These are phyloP conservation scores for Hydractinia symbiolongicarpus DNA, from an alignment of 30 jellyfish, hydroid and myxozoan species.

Conservation along the genomic window DNA sequence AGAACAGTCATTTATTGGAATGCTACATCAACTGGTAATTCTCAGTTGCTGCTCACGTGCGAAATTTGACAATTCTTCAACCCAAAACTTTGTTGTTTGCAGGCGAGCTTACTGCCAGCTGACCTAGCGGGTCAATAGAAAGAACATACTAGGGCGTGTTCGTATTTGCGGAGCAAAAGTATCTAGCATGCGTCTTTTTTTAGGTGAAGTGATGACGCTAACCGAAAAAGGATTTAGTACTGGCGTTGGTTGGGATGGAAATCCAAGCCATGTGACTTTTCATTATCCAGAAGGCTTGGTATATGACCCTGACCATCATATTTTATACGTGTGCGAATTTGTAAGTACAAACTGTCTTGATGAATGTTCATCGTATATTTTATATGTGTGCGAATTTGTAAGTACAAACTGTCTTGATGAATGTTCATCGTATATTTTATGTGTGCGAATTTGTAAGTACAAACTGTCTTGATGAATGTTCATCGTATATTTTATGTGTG, in stretches of 20 bases:
- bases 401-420: neutral
- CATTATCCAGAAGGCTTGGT: constrained; percentile 38
- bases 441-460: neutral
- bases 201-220: constrained; percentile 34
- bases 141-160: too few species aligned
- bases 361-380: neutral
- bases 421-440: neutral
- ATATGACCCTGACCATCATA: constrained; percentile 29
- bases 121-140: too few species aligned
- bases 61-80: too few species aligned
- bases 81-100: too few species aligned
- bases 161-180: too few species aligned
- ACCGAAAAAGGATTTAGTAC: constrained; percentile 30
- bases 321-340: constrained; percentile 34
- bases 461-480: neutral
- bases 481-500: neutral
- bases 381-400: neutral
- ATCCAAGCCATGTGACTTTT: constrained; percentile 24
- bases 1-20: too few species aligned
- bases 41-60: too few species aligned
- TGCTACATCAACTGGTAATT: too few species aligned
- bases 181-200: neutral
- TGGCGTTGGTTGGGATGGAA: constrained; percentile 16
- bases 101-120: too few species aligned
- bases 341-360: constrained; percentile 13